Evolutionary conservation across 2,113 vertebrate genomes (phyloP).

Genomic region (Grus americana): DNA sequence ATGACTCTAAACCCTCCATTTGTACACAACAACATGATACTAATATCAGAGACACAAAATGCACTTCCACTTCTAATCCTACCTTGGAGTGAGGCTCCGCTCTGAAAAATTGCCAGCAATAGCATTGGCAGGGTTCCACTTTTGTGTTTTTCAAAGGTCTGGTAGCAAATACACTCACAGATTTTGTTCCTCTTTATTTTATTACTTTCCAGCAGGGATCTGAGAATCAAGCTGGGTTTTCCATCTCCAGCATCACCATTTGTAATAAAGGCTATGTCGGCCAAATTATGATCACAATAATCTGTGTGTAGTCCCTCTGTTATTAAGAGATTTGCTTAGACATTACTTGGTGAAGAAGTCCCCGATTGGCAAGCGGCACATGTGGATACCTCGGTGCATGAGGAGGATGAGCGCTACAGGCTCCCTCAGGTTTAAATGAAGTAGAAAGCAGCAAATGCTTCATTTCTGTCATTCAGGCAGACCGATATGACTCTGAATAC

Average conservation of each 20-base stretch:
- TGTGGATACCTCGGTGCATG: rapidly evolving
- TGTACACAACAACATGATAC: not conserved
- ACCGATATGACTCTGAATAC: not conserved
- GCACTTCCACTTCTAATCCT: not conserved
- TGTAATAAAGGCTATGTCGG: not conserved
- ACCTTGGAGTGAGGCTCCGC: not conserved
- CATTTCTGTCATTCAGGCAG: not conserved
- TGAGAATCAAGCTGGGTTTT: conserved; percentile 37
- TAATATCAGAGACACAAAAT: not conserved
- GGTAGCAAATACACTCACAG: not conserved
- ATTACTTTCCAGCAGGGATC: conserved; percentile 24
- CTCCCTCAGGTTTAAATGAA: not conserved
- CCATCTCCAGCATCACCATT: not conserved
- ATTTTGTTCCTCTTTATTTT: conserved; percentile 40
- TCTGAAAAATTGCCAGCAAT: conserved; percentile 38
- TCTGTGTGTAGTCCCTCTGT: not conserved
- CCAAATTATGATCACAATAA: conserved; percentile 29
- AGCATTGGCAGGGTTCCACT: conserved; percentile 41
- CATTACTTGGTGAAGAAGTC: not conserved
- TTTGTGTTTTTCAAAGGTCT: conserved; percentile 41
- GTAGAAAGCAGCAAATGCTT: not conserved
- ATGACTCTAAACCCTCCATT: not conserved
- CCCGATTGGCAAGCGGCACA: not conserved
- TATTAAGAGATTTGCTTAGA: not conserved
- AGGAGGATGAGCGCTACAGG: not conserved